A percentile compares a stretch with the other conserved stretches of the same genome.
phyloP scores from a whole-genome alignment of 1,140 invertebrate species.

The Drosophila bipectinata region DNA sequence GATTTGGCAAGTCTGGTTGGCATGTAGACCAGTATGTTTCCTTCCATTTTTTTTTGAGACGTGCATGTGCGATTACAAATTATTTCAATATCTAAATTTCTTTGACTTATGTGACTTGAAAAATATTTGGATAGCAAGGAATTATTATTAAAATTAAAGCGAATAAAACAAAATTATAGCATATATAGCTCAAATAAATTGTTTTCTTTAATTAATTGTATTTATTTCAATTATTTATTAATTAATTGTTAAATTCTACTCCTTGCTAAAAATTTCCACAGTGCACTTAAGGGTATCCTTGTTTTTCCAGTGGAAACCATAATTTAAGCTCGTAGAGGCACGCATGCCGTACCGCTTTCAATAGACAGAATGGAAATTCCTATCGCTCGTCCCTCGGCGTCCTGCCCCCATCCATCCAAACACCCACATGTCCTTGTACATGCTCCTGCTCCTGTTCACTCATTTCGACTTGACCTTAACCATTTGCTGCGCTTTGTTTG shows the following conservation, averaged over 20 bases:
- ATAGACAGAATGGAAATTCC: slow-evolving; percentile 24
- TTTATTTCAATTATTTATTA: not conserved
- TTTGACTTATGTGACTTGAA: not conserved
- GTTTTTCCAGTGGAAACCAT: slow-evolving; percentile 54
- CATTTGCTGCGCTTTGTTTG: slow-evolving; percentile 55
- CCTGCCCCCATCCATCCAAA: not conserved
- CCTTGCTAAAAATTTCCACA: slow-evolving; percentile 1
- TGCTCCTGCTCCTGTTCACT: not conserved
- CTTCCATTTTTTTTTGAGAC: not conserved
- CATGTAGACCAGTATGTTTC: slow-evolving; percentile 19
- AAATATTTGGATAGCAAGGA: no score
- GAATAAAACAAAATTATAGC: no score
- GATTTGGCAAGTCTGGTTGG: slow-evolving; percentile 41
- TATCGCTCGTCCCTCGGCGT: slow-evolving; percentile 6
- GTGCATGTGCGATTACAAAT: not conserved
- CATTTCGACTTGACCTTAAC: slow-evolving; percentile 66
- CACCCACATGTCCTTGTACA: not conserved
- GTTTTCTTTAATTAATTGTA: no score
- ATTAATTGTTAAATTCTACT: not conserved
- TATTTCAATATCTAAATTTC: not conserved
- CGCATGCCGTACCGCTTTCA: slow-evolving; percentile 46
- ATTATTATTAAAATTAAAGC: no score
- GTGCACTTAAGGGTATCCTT: slow-evolving; percentile 34
- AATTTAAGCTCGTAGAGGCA: slow-evolving; percentile 56
- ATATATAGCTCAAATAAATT: no score